Evolutionary conservation across 2,888 invertebrate genomes (phyloP), one percentile per base, ranked within the genome.

Genomic region (Gasteruption jaculator): DNA sequence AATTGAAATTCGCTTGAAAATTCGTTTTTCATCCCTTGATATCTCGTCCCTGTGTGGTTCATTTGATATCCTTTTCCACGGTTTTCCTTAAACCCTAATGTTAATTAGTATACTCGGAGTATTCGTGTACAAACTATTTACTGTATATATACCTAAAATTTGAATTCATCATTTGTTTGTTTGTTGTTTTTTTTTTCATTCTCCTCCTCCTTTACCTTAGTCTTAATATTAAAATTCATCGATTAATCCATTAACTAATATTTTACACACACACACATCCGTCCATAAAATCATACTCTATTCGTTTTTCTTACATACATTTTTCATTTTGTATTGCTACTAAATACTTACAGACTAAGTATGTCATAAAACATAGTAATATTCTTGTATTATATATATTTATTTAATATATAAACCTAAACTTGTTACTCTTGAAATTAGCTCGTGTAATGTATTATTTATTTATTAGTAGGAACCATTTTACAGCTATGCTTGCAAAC

Each of bases 61-160:
- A 32, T 12, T 8, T 21, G 21, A 32, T 19, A 34, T 45, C 34
- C 24, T 18, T 24, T 37, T 35, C 35, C 37, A 41, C 26, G 37
- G 48, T 41, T 35, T 25, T 25, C 33, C 60, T 61, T 66, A 65
- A 38, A 30, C 44, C 20, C 58, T 65, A 64, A 43, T 56, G 57
- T 62, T n/a, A n/a, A n/a, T n/a, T 63, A 68, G 59, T 63, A 66
- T 65, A 65, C 58, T 63, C 58, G 51, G 65, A 67, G 61, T 68
- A 68, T 68, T 65, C n/a, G 56, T 64, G 57, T 64, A 63, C 57
- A 60, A 59, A 41, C 55, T 58, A 60, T 45, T 52, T 53, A 40
- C 52, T 56, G 48, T 38, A 16, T 19, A n/a, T n/a, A n/a, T n/a
- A n/a, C n/a, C n/a, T n/a, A n/a, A n/a, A n/a, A n/a, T n/a, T n/a